These are phyloP conservation scores for Trematomus loennbergii DNA, from an alignment of 2,113 vertebrate genomes.

Conservation along the genomic window DNA sequence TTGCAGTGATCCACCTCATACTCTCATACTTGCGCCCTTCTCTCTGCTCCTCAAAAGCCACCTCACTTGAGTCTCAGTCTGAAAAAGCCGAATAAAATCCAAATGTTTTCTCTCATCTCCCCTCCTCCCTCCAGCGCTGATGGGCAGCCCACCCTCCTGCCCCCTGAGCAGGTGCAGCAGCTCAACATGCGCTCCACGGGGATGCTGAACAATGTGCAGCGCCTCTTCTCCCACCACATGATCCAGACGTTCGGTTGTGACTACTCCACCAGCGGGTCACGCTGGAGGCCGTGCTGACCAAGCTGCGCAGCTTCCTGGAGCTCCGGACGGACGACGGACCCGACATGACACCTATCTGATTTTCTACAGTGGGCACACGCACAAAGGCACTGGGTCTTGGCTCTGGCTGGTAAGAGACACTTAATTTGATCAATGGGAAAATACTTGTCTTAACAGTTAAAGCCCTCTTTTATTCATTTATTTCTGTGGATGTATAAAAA, in stretches of 20 bases:
- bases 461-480: not conserved
- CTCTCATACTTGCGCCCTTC: not conserved
- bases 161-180: constrained; percentile 92
- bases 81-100: constrained; percentile 1
- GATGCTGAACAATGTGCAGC: constrained; percentile 94
- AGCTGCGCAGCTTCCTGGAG: constrained; percentile 94
- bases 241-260: constrained; percentile 96
- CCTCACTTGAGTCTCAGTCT: constrained; percentile 22
- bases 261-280: constrained; percentile 95
- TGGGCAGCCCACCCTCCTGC: constrained; percentile 91
- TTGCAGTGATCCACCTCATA: constrained; percentile 31
- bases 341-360: constrained; percentile 96
- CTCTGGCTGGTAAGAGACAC: constrained; percentile 88
- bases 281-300: constrained; percentile 89
- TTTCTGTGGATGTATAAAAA: constrained; percentile 2
- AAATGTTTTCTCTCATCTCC: not conserved
- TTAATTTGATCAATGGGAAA: not conserved
- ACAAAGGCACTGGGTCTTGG: constrained; percentile 93
- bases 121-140: constrained; percentile 84
- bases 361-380: constrained; percentile 96
- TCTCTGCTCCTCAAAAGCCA: constrained; percentile 28
- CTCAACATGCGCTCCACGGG: constrained; percentile 93
- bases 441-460: not conserved
- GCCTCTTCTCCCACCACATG: constrained; percentile 97
- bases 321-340: constrained; percentile 93